Evolutionary conservation across 2,113 vertebrate species (phyloP).

Genomic region (Haemorhous mexicanus): DNA sequence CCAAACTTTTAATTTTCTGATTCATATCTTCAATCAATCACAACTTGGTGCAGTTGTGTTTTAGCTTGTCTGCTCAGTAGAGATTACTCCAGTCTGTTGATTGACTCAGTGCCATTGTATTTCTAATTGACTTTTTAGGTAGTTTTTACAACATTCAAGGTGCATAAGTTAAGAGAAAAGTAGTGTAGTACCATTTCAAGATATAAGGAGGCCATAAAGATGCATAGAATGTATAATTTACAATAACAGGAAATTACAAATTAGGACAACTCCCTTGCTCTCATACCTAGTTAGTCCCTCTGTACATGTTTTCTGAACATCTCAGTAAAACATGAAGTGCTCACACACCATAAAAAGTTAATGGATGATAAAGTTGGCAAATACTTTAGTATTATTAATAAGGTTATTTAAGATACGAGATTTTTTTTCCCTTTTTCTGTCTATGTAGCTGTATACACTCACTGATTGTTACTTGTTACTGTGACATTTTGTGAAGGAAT

Average conservation of each 20-base stretch:
- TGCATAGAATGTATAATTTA: slow-evolving; percentile 52
- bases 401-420: background rate
- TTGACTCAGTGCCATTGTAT: slow-evolving; percentile 52
- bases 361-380: background rate
- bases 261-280: background rate
- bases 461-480: background rate
- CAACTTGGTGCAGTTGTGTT: slow-evolving; percentile 52
- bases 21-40: slow-evolving; percentile 72
- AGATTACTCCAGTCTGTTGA: slow-evolving; percentile 52
- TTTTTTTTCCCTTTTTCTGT: background rate
- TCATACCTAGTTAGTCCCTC: background rate
- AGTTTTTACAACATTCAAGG: slow-evolving; percentile 69
- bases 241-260: slow-evolving; percentile 51
- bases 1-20: slow-evolving; percentile 69
- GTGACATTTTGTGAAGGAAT: background rate
- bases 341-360: slow-evolving; percentile 9
- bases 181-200: slow-evolving; percentile 53
- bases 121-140: slow-evolving; percentile 69
- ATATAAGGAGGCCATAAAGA: slow-evolving; percentile 65
- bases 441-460: background rate
- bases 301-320: background rate
- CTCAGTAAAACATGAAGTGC: background rate
- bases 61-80: slow-evolving; percentile 63
- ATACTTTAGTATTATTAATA: background rate
- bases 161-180: slow-evolving; percentile 65